Conservation (phyloP, 2,797 vertebrate genomes). For the Acomys russatus region DNA sequence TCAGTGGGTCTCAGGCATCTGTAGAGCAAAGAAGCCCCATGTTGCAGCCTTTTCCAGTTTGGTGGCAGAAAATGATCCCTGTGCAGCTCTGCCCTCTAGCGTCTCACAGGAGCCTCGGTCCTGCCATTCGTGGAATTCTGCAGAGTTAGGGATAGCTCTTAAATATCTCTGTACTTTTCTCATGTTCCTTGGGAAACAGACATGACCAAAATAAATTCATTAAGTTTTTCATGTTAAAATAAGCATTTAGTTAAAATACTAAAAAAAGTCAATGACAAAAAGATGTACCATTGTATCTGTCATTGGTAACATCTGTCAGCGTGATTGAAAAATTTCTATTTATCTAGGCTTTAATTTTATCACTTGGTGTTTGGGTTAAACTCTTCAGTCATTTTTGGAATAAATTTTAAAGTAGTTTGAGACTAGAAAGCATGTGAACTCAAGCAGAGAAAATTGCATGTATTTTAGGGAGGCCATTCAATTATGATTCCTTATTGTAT, state of each 20-base stretch:
- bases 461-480: constrained; percentile 17
- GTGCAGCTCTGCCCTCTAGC: constrained; percentile 69
- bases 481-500: constrained; percentile 24
- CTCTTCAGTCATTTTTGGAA: constrained; percentile 47
- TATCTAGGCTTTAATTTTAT: constrained; percentile 36
- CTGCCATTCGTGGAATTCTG: neutral
- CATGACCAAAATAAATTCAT: neutral
- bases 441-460: neutral
- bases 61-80: constrained; percentile 17
- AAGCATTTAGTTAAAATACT: neutral
- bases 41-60: neutral
- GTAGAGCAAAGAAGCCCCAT: neutral
- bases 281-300: neutral
- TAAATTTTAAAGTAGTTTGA: constrained; percentile 5
- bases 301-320: neutral
- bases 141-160: neutral
- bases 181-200: constrained; percentile 30
- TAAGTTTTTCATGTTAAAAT: neutral
- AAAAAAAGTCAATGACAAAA: neutral
- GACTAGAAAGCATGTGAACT: neutral
- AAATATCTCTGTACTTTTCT: neutral
- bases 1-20: neutral
- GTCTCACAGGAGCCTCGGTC: neutral
- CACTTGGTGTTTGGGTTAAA: neutral
- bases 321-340: constrained; percentile 22